Conservation (phyloP, 2,113 vertebrate genomes). For the Nothoprocta perdicaria region DNA sequence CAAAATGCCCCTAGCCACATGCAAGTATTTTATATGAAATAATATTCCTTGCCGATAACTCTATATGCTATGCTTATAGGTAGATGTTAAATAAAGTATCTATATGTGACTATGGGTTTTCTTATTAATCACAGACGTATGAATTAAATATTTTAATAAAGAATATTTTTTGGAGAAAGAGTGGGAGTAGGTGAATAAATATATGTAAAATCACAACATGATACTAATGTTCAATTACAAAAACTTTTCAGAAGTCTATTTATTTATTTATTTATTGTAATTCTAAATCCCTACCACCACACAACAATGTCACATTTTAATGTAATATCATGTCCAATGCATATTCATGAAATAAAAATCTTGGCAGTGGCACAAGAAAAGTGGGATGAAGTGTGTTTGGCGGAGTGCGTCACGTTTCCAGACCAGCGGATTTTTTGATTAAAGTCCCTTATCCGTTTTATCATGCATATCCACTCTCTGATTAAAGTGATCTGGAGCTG, state of each 20-base stretch:
- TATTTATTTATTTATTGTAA: slow-evolving; percentile 74
- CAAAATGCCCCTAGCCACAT: background rate
- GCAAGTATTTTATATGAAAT: slow-evolving; percentile 39
- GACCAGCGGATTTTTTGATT: slow-evolving; percentile 99
- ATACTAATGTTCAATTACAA: slow-evolving; percentile 67
- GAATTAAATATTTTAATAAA: slow-evolving; percentile 48
- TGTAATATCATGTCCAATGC: slow-evolving; percentile 90
- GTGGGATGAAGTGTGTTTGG: slow-evolving; percentile 94
- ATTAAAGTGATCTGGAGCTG: slow-evolving; percentile 99
- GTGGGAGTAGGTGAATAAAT: slow-evolving; percentile 25
- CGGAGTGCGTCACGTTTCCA: slow-evolving; percentile 98
- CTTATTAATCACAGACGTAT: slow-evolving; percentile 32
- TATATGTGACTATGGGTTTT: slow-evolving; percentile 44
- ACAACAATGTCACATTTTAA: slow-evolving; percentile 92
- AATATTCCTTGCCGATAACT: slow-evolving; percentile 20
- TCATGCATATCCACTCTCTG: slow-evolving; percentile 99
- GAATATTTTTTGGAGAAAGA: slow-evolving; percentile 31
- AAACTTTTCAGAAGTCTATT: slow-evolving; percentile 70
- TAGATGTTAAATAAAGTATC: slow-evolving; percentile 54
- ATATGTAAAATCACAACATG: slow-evolving; percentile 43
- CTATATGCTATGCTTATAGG: background rate
- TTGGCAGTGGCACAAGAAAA: slow-evolving; percentile 88
- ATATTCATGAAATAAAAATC: slow-evolving; percentile 94
- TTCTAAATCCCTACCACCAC: slow-evolving; percentile 77
- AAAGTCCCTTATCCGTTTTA: slow-evolving; percentile 99